A percentile compares a stretch with the other conserved stretches of the same genome.
Evolutionary conservation across 2,797 vertebrate genomes (phyloP).

Genomic region (Toxotes lorentzi): DNA sequence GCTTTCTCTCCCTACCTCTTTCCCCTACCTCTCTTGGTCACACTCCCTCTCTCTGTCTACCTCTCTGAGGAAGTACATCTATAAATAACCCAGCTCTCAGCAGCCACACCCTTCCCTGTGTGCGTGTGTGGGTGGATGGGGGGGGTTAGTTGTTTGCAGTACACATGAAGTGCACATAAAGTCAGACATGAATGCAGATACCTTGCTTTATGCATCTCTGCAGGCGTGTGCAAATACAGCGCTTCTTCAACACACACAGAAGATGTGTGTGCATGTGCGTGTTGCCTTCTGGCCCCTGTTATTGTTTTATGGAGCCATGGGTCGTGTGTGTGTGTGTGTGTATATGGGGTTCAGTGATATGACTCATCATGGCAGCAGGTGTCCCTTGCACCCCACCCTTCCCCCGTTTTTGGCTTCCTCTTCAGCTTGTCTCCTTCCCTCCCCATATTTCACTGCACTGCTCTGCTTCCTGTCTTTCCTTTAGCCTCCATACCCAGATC

Average conservation of each 20-base stretch:
- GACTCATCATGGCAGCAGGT: conserved; percentile 78
- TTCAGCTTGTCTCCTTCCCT: conserved; percentile 18
- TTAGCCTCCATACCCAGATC: conserved; percentile 30
- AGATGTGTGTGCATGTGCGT: neutral
- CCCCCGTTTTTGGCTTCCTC: conserved; percentile 22
- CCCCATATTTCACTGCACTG: conserved; percentile 22
- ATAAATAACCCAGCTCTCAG: conserved; percentile 79
- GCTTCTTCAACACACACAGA: conserved; percentile 44
- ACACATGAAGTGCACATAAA: conserved; percentile 68
- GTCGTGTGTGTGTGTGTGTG: neutral
- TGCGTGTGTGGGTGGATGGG: conserved; percentile 24
- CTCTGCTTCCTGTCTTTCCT: conserved; percentile 42
- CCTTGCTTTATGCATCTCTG: conserved; percentile 52
- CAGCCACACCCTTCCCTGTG: conserved; percentile 74
- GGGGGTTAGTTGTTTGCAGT: conserved; percentile 68
- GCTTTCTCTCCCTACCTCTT: conserved; percentile 55
- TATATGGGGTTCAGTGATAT: conserved; percentile 42
- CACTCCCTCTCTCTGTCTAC: conserved; percentile 36
- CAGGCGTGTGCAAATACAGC: conserved; percentile 56
- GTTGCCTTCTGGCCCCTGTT: conserved; percentile 14
- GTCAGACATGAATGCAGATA: conserved; percentile 60
- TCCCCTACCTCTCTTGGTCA: conserved; percentile 8
- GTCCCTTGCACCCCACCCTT: conserved; percentile 53
- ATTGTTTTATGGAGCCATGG: conserved; percentile 9
- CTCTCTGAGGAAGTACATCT: conserved; percentile 77